Base-by-base conservation (phyloP, 2,797 vertebrate species). In the Lycodopsis pacificus region DNA sequence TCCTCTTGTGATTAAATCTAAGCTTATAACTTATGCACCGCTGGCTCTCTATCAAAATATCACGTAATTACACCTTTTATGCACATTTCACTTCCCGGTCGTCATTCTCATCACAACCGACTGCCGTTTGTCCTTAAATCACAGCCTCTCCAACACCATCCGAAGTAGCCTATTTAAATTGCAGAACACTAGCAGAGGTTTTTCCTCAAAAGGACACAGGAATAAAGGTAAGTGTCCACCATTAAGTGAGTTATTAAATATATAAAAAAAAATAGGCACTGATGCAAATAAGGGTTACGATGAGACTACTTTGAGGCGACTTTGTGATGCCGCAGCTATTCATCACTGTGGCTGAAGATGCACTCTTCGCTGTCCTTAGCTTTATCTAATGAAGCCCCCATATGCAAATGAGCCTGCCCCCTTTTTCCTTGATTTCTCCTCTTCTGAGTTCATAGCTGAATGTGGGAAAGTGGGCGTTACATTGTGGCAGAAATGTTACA, bases 361-460 rank as follows among this genome's bases (percentile, higher is more conserved):
- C 96, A 97, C 96, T 96, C 94, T 93, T 95, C 93, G 93, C 94
- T 94, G 95, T 98, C 97, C 97, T 97, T 96, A 97, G 96, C 96
- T 97, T 97, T 97, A 97, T 97, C 96, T 99, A 99, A 99, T 98
- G 97, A 98, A 97, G 97, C 96, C 96, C 95, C 96, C 80, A 95
- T 95, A 99, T 99, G 97, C 96, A 99, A 98, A 99, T 99, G 95
- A 97, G 95, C 91, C 81, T 97, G 97, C 96, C 97, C 27, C 2
- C 97, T 97, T 98, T 97, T 96, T 96, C 57, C 90, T 95, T 95
- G 94, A 83, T 90, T 95, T 96, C 95, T 93, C 62, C 75, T 85
- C 85, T 58, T 75, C 79, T 94, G 94, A 95, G 96, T 97, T 96
- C 96, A 95, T 92, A 96, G 95, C 96, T 95, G 95, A 96, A 95